phyloP scores from a whole-genome alignment of 2,113 vertebrate species.

The Nannospalax galili region DNA sequence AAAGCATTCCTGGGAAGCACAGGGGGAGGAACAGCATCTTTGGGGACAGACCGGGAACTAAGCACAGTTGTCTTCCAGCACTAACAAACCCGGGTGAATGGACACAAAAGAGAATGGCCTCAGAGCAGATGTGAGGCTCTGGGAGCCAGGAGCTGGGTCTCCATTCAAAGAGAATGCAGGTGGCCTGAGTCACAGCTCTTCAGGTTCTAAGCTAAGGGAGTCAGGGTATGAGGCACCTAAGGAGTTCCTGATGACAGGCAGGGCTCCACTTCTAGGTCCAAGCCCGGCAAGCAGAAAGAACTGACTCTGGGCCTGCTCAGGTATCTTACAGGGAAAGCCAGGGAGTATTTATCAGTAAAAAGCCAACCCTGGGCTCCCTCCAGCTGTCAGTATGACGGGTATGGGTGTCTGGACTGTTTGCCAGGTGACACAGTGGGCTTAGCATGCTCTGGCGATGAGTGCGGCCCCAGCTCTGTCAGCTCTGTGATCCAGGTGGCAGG shows the following conservation, averaged over 20 bases:
- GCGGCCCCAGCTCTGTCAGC: background rate
- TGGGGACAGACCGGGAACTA: background rate
- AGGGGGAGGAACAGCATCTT: background rate
- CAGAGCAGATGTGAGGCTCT: background rate
- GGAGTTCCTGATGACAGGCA: no score
- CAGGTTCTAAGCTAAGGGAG: background rate
- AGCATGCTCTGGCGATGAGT: background rate
- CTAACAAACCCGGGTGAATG: background rate
- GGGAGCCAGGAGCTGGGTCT: background rate
- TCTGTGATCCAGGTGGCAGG: constrained; percentile 88
- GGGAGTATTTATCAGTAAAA: background rate
- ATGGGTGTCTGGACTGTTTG: background rate
- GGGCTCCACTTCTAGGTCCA: background rate
- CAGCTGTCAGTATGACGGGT: background rate
- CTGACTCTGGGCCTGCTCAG: background rate
- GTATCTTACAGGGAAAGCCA: background rate
- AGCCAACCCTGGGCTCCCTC: background rate
- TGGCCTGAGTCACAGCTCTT: background rate
- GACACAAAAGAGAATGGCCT: background rate
- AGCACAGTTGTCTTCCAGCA: background rate
- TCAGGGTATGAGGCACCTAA: background rate
- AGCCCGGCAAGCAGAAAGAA: background rate
- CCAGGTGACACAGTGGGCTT: background rate
- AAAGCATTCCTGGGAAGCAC: background rate
- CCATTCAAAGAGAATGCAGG: background rate